Evolutionary conservation across 2,888 invertebrate species (phyloP).

Genomic region (Cyclophora albipunctata): DNA sequence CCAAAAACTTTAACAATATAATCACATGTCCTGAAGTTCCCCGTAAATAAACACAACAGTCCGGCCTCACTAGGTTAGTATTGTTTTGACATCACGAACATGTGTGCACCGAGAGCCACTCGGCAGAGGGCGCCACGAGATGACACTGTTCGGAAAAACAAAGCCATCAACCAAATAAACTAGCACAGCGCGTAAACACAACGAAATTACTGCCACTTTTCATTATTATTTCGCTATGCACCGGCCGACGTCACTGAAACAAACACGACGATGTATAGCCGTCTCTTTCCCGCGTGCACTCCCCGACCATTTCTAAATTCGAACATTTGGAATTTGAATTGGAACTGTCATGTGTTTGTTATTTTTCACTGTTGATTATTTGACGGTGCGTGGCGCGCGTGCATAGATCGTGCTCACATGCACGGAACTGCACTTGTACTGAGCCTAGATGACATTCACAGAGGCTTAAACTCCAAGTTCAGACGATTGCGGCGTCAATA

Average conservation of each 20-base stretch:
- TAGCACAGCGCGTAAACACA: conserved; percentile 74
- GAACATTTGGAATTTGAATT: conserved; percentile 46
- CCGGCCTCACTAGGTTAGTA: conserved; percentile 31
- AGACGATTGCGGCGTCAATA: conserved; percentile 62
- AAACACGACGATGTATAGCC: conserved; percentile 40
- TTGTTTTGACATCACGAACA: conserved; percentile 62
- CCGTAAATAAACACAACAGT: conserved; percentile 22
- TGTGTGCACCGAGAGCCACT: conserved; percentile 35
- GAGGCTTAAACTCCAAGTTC: conserved; percentile 66
- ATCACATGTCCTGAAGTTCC: conserved; percentile 27
- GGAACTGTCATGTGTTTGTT: conserved; percentile 32
- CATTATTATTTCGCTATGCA: conserved; percentile 74
- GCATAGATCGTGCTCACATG: conserved; percentile 49
- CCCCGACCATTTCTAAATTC: conserved; percentile 52
- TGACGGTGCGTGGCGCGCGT: conserved; percentile 23
- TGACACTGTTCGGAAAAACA: conserved; percentile 22
- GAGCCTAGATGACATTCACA: conserved; percentile 71
- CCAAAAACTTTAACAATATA: conserved; percentile 39
- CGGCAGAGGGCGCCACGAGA: conserved; percentile 32
- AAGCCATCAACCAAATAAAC: conserved; percentile 60
- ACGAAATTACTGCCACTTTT: conserved; percentile 67
- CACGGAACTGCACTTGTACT: conserved; percentile 59
- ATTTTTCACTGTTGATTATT: conserved; percentile 23
- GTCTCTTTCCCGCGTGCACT: conserved; percentile 56
- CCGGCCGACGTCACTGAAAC: conserved; percentile 66